These are phyloP conservation scores for Matsumurasca onukii DNA, from an alignment of 1,140 invertebrate species.

Conservation along the genomic window DNA sequence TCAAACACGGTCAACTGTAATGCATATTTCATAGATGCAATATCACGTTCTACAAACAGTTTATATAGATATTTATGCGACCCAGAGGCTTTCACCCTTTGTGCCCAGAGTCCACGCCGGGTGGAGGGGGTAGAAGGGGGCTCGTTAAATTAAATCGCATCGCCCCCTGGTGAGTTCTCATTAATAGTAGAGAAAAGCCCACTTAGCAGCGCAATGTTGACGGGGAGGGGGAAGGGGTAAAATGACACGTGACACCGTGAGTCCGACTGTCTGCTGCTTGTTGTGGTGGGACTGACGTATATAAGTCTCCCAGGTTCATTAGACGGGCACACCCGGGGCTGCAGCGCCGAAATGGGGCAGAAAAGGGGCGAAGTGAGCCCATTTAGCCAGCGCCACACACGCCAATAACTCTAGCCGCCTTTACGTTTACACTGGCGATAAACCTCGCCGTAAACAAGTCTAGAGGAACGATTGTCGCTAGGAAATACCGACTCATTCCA, in stretches of 20 bases:
- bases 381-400: not conserved
- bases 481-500: not conserved
- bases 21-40: no score
- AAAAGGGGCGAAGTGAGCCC: not conserved
- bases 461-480: not conserved
- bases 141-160: conserved; percentile 17
- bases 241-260: not conserved
- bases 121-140: not conserved
- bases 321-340: not conserved
- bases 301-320: not conserved
- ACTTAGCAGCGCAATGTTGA: not conserved
- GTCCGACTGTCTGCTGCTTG: conserved; percentile 7
- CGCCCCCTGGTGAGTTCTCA: not conserved
- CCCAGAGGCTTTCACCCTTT: not conserved
- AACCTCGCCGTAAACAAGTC: not conserved
- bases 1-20: no score
- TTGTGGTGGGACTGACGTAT: conserved; percentile 6
- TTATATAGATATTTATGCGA: conserved; percentile 18
- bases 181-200: conserved; percentile 15
- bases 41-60: no score
- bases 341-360: not conserved
- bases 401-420: not conserved
- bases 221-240: not conserved
- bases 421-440: not conserved
- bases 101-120: no score